Evolutionary conservation across 2,113 vertebrate genomes (phyloP).

Genomic region (Xenotilapia leptura): DNA sequence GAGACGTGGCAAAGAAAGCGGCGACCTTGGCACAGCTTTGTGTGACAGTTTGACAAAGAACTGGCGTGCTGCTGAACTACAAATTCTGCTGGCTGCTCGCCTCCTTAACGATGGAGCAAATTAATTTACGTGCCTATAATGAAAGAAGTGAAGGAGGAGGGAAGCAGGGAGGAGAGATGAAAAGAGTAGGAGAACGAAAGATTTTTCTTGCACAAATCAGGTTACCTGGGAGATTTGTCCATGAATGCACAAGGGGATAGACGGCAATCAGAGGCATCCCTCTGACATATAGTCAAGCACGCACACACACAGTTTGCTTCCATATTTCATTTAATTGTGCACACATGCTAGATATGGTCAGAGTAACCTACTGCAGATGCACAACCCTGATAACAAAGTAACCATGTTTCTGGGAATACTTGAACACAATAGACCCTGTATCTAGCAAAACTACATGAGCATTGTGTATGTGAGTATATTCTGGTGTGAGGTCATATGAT

Average conservation of each 20-base stretch:
- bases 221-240: slow-evolving; percentile 22
- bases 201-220: not conserved
- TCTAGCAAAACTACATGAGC: not conserved
- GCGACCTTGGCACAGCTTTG: slow-evolving; percentile 25
- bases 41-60: slow-evolving; percentile 29
- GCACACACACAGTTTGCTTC: not conserved
- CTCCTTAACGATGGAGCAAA: slow-evolving; percentile 35
- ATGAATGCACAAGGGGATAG: not conserved
- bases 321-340: not conserved
- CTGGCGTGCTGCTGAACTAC: slow-evolving; percentile 9
- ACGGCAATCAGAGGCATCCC: not conserved
- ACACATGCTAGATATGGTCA: not conserved
- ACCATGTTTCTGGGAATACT: not conserved
- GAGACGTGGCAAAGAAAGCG: not conserved
- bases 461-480: not conserved
- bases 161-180: not conserved
- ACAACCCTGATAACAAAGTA: not conserved
- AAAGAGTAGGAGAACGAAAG: not conserved
- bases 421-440: not conserved
- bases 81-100: slow-evolving; percentile 13
- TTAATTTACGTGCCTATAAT: slow-evolving; percentile 24
- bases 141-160: not conserved
- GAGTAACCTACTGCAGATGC: not conserved
- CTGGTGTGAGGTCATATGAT: not conserved
- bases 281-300: not conserved